A percentile compares a stretch with the other conserved stretches of the same genome.
These are phyloP conservation scores for Perodicticus potto DNA, from an alignment of 2,797 vertebrate species.

Conservation along the genomic window DNA sequence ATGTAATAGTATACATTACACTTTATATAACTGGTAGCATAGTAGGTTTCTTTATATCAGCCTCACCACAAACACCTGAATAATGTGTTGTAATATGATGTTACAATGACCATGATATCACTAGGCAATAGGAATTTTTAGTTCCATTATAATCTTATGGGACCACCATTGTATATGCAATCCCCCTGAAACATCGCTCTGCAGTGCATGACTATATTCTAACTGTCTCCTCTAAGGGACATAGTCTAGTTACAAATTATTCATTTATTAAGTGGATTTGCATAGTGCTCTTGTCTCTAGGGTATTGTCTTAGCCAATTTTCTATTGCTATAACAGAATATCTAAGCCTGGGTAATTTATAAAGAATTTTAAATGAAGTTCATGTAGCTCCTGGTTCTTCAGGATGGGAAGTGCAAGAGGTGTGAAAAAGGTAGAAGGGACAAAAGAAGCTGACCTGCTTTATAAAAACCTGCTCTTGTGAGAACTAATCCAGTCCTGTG, in stretches of 20 bases:
- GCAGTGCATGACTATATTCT: not conserved
- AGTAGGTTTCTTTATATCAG: not conserved
- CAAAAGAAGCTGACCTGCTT: not conserved
- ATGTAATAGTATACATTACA: not conserved
- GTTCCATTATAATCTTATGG: not conserved
- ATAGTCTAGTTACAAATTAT: not conserved
- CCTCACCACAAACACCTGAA: not conserved
- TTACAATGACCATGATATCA: not conserved
- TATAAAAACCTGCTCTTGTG: not conserved
- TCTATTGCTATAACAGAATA: not conserved
- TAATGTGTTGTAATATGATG: not conserved
- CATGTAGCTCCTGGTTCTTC: not conserved
- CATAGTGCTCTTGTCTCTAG: not conserved
- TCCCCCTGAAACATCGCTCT: not conserved
- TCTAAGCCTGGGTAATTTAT: not conserved
- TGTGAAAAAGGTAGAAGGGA: not conserved
- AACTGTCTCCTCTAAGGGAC: not conserved
- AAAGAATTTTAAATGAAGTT: not conserved
- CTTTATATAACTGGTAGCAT: not conserved
- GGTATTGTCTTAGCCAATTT: not conserved
- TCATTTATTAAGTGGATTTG: constrained; percentile 32
- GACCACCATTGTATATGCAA: not conserved
- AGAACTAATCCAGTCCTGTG: not conserved
- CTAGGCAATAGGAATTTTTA: not conserved
- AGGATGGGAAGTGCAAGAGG: not conserved